phyloP scores from a whole-genome alignment of 2,888 invertebrate genomes.

The Eumacrocentrus americanus region DNA sequence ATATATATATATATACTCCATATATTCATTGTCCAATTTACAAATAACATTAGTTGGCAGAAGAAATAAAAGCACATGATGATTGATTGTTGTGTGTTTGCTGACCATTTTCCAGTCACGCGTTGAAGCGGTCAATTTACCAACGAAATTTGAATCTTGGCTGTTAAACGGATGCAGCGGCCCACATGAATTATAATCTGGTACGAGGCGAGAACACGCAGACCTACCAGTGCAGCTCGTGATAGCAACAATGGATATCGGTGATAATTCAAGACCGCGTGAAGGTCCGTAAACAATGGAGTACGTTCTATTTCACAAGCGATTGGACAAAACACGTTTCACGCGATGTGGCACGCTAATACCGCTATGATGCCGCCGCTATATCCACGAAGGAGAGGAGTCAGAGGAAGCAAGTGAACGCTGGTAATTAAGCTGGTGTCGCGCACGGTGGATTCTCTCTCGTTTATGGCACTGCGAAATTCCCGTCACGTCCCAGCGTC shows the following conservation, averaged over 20 bases:
- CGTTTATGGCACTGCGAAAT: constrained; percentile 37
- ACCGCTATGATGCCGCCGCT: background rate
- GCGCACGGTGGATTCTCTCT: constrained; percentile 32
- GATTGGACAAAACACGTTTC: constrained; percentile 8
- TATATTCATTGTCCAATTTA: no score
- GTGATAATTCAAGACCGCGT: constrained; percentile 23
- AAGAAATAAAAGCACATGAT: background rate
- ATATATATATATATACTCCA: no score
- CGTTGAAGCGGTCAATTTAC: constrained; percentile 12
- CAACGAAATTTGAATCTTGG: constrained; percentile 1
- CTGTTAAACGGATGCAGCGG: background rate
- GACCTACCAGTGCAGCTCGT: background rate
- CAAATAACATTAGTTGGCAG: no score
- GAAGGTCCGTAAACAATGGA: constrained; percentile 23
- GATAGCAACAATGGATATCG: background rate
- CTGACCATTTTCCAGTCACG: constrained; percentile 25
- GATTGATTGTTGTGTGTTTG: constrained; percentile 29
- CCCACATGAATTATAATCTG: background rate
- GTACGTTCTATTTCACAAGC: constrained; percentile 25
- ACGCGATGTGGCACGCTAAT: background rate
- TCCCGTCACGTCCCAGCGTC: constrained; percentile 43
- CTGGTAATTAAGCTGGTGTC: constrained; percentile 38
- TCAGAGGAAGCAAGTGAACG: constrained; percentile 22
- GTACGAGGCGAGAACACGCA: constrained; percentile 6
- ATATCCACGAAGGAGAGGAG: background rate